Percentiles rank a stretch among this genome's conserved stretches.
These are phyloP conservation scores for Cantharis lateralis DNA, from an alignment of 2,888 invertebrate species.

Conservation along the genomic window DNA sequence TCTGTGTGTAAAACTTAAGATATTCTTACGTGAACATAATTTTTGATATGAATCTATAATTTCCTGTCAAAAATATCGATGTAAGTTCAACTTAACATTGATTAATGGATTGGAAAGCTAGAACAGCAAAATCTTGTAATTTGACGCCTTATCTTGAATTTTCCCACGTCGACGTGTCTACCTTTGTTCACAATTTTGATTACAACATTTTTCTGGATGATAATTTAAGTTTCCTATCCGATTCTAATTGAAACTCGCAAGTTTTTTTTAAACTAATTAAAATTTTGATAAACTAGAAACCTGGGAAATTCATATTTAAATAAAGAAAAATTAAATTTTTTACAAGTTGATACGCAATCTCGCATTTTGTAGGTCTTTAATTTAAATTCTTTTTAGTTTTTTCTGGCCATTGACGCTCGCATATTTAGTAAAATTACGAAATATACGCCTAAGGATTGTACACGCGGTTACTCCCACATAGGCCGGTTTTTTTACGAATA, in stretches of 20 bases:
- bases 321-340: not conserved
- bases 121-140: conserved; percentile 17
- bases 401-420: not conserved
- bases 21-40: conserved; percentile 3
- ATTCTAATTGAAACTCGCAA: too few species aligned
- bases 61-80: conserved; percentile 23
- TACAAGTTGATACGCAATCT: not conserved
- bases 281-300: not conserved
- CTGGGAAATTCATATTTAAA: not conserved
- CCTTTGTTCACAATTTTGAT: not conserved
- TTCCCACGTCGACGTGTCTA: not conserved
- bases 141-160: not conserved
- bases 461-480: too few species aligned
- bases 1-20: not conserved
- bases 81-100: conserved; percentile 20
- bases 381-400: not conserved
- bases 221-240: too few species aligned
- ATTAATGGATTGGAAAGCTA: conserved; percentile 19
- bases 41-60: conserved; percentile 21
- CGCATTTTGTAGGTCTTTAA: not conserved
- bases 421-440: too few species aligned
- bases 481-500: too few species aligned
- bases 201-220: not conserved
- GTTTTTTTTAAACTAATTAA: not conserved
- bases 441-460: too few species aligned